Evolutionary conservation across 2,888 invertebrate species (phyloP).

Genomic region (Lomographa bimaculata): DNA sequence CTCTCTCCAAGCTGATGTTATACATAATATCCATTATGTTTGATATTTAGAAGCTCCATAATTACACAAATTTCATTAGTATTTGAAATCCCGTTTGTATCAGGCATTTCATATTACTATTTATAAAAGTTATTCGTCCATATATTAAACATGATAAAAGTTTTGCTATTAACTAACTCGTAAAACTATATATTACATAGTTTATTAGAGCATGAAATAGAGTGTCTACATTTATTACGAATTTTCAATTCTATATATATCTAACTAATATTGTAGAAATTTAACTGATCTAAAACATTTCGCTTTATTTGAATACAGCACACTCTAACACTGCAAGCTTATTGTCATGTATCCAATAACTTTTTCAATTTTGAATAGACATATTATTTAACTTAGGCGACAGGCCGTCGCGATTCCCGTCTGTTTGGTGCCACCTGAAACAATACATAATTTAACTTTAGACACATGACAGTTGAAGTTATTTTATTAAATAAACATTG

Average conservation of each 20-base stretch:
- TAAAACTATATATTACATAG: neutral
- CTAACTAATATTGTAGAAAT: no score
- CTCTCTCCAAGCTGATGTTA: slow-evolving; percentile 57
- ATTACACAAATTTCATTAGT: slow-evolving; percentile 18
- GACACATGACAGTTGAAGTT: neutral
- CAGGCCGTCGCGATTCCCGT: neutral
- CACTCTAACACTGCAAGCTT: no score
- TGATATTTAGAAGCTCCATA: slow-evolving; percentile 17
- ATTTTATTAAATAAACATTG: no score
- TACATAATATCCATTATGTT: slow-evolving; percentile 56
- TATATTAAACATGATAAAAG: no score
- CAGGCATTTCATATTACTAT: neutral
- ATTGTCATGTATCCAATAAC: no score
- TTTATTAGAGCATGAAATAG: slow-evolving; percentile 3
- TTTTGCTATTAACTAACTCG: neutral
- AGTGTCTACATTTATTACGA: neutral
- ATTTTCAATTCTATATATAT: no score
- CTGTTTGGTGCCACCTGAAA: slow-evolving; percentile 1
- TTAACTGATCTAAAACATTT: no score
- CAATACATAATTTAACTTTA: slow-evolving; percentile 8
- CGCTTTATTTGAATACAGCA: no score
- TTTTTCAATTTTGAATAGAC: no score
- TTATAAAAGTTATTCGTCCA: neutral
- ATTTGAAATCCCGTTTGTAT: slow-evolving; percentile 6
- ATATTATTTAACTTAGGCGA: neutral